Evolutionary conservation across 2,888 invertebrate genomes (phyloP), one percentile per base, ranked within the genome.

Genomic region (Polietes domitor): DNA sequence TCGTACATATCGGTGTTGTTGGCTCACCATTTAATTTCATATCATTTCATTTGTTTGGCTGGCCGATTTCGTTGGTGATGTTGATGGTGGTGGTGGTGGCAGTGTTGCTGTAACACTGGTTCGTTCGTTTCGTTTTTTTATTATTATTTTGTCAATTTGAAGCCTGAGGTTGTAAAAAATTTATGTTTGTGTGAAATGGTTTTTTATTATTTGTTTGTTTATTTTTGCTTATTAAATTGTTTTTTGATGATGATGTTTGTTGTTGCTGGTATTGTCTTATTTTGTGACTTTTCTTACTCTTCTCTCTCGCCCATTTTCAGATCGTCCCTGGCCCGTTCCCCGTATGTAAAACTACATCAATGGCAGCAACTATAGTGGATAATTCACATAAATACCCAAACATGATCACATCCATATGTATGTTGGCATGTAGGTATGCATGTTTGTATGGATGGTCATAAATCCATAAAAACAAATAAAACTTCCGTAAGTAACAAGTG

Each of bases 191-290:
- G 74, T 80, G 65, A 81, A 77, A 43, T 53, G 71, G 24, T 70
- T 76, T 79, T 84, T 79, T 71, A 82, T 79, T 77, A 75, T 81
- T 72, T 80, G 71, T 71, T 72, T 80, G 71, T 53, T 68, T 76
- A 24, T 50, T 76, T 76, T 76, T 76, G 53, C 65, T 70, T 79
- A 73, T 73, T 68, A 68, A 73, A 70, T 47, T 74, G 41, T 73
- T 65, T 65, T 15, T 74, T 50, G 43, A 43, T 79, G 86, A 82
- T 86, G 82, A 50, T 72, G 77, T 84, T 4, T 32, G 32, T 32
- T 32, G 32, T 47, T 15, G n/a, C n/a, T 47, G 71, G 26, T 41
- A 19, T 55, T 73, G 41, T 53, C 65, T 74, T 43, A 68, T 68
- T 12, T n/a, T 80, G 74, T 74, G 63, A 53, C 72, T 61, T 21